Percentiles rank a stretch among this genome's conserved stretches.
phyloP scores from a whole-genome alignment of 2,888 invertebrate genomes.

The Caenorhabditis sulstoni region DNA sequence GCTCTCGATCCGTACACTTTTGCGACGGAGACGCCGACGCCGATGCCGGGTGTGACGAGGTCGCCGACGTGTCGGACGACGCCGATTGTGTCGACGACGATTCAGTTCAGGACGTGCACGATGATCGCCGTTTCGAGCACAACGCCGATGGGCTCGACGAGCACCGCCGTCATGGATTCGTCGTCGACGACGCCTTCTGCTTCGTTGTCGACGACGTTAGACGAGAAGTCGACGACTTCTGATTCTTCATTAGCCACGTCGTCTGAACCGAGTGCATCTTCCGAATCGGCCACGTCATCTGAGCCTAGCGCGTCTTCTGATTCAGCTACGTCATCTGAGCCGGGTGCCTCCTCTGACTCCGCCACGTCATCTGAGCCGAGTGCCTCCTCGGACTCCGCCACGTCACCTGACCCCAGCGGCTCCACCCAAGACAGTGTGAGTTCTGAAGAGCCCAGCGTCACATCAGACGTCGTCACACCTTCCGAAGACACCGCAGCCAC shows the following conservation, averaged over 20 bases:
- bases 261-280: conserved; percentile 1
- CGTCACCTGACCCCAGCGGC: conserved; percentile 9
- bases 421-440: neutral
- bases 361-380: conserved; percentile 7
- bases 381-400: conserved; percentile 16
- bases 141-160: conserved; percentile 32
- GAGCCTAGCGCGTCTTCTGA: conserved; percentile 19
- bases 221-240: conserved; percentile 7
- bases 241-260: conserved; percentile 10
- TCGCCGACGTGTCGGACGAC: conserved; percentile 50
- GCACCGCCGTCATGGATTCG: conserved; percentile 2
- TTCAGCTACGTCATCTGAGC: conserved; percentile 1
- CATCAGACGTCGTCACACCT: neutral
- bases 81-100: conserved; percentile 45
- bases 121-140: conserved; percentile 53
- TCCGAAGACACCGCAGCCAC: neutral
- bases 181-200: conserved; percentile 29
- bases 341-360: conserved; percentile 16
- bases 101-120: conserved; percentile 50
- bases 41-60: conserved; percentile 46
- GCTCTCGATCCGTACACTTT: conserved; percentile 48
- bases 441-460: conserved; percentile 6
- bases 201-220: conserved; percentile 5
- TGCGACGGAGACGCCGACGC: conserved; percentile 33
- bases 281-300: conserved; percentile 12